Conservation (phyloP, 2,888 invertebrate species). For the Altica lythri region DNA sequence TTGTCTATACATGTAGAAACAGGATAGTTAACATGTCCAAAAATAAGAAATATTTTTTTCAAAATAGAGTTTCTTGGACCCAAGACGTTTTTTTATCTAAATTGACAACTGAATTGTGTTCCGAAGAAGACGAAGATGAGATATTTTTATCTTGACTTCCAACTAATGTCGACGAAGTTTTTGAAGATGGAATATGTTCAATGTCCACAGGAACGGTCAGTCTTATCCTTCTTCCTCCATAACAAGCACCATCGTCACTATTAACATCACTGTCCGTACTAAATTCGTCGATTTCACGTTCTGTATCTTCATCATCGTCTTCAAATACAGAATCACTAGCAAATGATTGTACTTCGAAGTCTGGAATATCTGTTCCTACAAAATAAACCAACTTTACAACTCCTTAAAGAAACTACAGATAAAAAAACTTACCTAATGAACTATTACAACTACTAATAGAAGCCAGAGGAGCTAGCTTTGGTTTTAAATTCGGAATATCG, state of each 20-base stretch:
- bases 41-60: conserved; percentile 47
- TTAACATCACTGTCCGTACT: conserved; percentile 81
- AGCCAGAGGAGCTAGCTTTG: conserved; percentile 74
- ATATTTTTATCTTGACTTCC: conserved; percentile 41
- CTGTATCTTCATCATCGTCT: conserved; percentile 68
- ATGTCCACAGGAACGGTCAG: conserved; percentile 26
- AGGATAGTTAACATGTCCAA: conserved; percentile 9
- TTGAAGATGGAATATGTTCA: conserved; percentile 36
- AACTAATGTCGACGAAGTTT: conserved; percentile 43
- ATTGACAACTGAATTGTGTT: conserved; percentile 51
- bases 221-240: conserved; percentile 28
- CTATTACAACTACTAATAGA: conserved; percentile 80
- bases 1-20: too few relatives aligned
- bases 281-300: conserved; percentile 78
- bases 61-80: conserved; percentile 82
- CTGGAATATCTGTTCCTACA: conserved; percentile 64
- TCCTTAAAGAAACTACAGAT: not conserved
- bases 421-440: conserved; percentile 61
- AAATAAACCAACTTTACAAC: conserved; percentile 1
- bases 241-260: conserved; percentile 48
- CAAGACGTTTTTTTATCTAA: conserved; percentile 62
- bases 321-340: conserved; percentile 79
- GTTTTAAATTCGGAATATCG: conserved; percentile 43
- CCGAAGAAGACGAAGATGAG: conserved; percentile 48
- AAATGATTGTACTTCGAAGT: conserved; percentile 72